phyloP scores from a whole-genome alignment of 2,797 vertebrate species.

The Perodicticus potto region DNA sequence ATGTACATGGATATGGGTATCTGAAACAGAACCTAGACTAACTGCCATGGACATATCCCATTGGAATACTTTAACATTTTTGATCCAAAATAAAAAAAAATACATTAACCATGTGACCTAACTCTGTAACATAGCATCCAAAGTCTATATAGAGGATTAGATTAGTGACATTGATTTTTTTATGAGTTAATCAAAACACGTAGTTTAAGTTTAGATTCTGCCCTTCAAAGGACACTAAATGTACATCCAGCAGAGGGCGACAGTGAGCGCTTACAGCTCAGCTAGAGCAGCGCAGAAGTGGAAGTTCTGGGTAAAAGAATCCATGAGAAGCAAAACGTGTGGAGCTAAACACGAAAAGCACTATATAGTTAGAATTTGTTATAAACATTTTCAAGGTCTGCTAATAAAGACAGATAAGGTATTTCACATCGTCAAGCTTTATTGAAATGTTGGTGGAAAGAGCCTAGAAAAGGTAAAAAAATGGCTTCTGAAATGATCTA shows the following conservation, averaged over 20 bases:
- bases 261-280: background rate
- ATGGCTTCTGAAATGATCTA: background rate
- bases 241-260: constrained; percentile 77
- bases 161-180: background rate
- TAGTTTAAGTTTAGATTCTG: background rate
- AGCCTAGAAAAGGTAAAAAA: background rate
- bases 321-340: fast-evolving
- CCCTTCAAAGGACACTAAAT: background rate
- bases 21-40: background rate
- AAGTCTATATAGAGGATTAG: background rate
- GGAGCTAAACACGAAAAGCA: background rate
- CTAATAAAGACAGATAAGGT: background rate
- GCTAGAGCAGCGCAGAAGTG: background rate
- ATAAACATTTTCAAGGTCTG: background rate
- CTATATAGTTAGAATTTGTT: background rate
- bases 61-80: background rate
- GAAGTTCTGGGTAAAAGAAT: background rate
- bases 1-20: background rate
- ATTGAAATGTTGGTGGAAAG: background rate
- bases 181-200: background rate
- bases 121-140: background rate
- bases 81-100: background rate
- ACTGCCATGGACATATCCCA: background rate
- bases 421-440: background rate
- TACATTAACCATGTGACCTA: background rate